Percentiles rank a stretch among this genome's conserved stretches.
Evolutionary conservation across 2,888 invertebrate species (phyloP).

Genomic region (Stenotaenia linearis): DNA sequence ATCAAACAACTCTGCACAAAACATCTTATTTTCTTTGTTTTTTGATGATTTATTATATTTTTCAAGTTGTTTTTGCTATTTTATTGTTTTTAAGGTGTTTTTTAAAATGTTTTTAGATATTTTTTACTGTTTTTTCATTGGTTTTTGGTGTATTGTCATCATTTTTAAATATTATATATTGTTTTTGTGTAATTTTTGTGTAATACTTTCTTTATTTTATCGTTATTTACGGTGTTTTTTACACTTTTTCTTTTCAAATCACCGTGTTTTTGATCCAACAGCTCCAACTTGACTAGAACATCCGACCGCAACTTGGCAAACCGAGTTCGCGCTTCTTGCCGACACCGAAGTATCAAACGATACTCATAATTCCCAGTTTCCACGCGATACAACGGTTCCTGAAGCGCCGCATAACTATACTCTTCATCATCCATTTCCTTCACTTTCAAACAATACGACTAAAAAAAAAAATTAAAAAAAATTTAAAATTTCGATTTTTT

Average conservation of each 20-base stretch:
- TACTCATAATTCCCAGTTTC: conserved; percentile 99
- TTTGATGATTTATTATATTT: no score
- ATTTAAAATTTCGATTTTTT: neutral
- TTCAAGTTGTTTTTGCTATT: no score
- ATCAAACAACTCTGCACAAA: no score
- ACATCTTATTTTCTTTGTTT: no score
- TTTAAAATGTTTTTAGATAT: no score
- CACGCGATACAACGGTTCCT: conserved; percentile 93
- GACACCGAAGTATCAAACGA: conserved; percentile 85
- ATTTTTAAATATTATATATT: no score
- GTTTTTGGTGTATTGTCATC: no score
- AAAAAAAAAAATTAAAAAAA: conserved; percentile 33
- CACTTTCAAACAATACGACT: conserved; percentile 95
- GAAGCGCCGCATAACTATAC: conserved; percentile 81
- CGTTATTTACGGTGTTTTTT: no score
- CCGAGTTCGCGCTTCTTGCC: conserved; percentile 83
- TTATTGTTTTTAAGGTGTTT: no score
- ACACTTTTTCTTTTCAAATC: conserved; percentile 28
- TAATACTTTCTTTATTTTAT: no score
- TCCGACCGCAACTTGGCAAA: conserved; percentile 68
- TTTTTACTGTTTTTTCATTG: no score
- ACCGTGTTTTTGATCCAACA: conserved; percentile 94
- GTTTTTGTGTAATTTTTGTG: no score
- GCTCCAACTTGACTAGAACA: conserved; percentile 88
- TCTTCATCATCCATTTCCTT: conserved; percentile 99